Conservation (phyloP, 2,797 vertebrate species). For the Orientallactaga sibirica region DNA sequence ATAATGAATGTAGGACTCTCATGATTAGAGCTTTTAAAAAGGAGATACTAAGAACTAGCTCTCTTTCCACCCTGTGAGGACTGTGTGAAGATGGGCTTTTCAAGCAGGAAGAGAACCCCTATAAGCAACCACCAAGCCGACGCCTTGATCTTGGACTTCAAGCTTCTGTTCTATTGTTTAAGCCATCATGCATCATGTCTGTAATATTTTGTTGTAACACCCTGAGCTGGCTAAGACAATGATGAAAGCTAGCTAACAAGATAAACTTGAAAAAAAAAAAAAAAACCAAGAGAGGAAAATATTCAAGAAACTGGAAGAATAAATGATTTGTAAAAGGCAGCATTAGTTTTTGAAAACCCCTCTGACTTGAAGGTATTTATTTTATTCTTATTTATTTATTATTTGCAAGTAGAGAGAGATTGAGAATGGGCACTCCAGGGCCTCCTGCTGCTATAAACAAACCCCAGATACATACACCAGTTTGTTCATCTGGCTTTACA, state of each 20-base stretch:
- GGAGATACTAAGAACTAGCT: neutral
- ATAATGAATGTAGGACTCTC: neutral
- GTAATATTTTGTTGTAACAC: constrained; percentile 36
- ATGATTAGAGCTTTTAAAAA: neutral
- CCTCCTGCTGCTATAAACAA: too few relatives aligned
- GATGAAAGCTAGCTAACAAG: neutral
- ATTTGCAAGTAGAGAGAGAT: too few relatives aligned
- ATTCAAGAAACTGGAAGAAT: constrained; percentile 30
- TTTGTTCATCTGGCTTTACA: too few relatives aligned
- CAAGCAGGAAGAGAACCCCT: neutral
- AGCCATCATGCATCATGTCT: neutral
- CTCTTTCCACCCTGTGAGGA: neutral
- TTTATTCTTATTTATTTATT: too few relatives aligned
- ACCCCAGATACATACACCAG: too few relatives aligned
- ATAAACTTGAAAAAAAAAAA: constrained; percentile 3
- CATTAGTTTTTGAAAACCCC: constrained; percentile 13
- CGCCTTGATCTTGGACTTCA: neutral
- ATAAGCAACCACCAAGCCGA: neutral
- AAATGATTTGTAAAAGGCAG: constrained; percentile 52
- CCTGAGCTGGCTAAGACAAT: neutral
- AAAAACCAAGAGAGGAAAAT: neutral
- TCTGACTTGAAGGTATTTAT: constrained; percentile 1
- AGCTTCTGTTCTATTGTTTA: constrained; percentile 35
- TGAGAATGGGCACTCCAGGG: too few relatives aligned
- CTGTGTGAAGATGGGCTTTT: neutral